A percentile compares a stretch with the other conserved stretches of the same genome.
phyloP scores from a whole-genome alignment of 2,797 vertebrate species.

The Thamnophis elegans region DNA sequence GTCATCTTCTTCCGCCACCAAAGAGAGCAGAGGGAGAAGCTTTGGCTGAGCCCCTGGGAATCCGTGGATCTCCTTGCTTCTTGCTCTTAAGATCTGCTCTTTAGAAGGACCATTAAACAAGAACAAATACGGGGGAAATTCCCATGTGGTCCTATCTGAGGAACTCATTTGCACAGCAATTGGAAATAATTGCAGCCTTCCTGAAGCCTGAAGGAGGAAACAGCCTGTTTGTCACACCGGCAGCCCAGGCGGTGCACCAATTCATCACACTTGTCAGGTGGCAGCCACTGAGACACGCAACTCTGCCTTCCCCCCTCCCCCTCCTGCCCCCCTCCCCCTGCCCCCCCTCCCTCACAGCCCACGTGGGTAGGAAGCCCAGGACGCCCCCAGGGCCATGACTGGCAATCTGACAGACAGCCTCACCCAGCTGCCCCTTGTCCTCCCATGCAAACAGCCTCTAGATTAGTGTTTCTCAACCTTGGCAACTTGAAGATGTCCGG shows the following conservation, averaged over 20 bases:
- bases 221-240: conserved; percentile 42
- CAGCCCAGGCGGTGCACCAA: conserved; percentile 14
- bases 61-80: background rate
- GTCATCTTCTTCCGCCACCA: background rate
- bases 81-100: background rate
- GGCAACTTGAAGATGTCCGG: too few relatives aligned
- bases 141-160: background rate
- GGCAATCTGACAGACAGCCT: background rate
- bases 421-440: background rate
- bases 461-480: too few relatives aligned
- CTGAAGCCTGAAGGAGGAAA: conserved; percentile 53
- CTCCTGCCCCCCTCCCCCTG: background rate
- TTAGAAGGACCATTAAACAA: conserved; percentile 15
- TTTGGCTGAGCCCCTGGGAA: background rate
- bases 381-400: conserved; percentile 19
- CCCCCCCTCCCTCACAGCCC: conserved; percentile 25
- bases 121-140: conserved; percentile 27
- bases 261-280: conserved; percentile 67
- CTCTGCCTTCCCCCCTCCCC: conserved; percentile 36
- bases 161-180: conserved; percentile 61
- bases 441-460: background rate
- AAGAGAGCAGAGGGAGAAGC: background rate
- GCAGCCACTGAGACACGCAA: conserved; percentile 61
- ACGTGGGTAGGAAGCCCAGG: background rate
- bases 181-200: conserved; percentile 65